These are phyloP conservation scores for Channallabes apus DNA, from an alignment of 2,797 vertebrate genomes.

Conservation along the genomic window DNA sequence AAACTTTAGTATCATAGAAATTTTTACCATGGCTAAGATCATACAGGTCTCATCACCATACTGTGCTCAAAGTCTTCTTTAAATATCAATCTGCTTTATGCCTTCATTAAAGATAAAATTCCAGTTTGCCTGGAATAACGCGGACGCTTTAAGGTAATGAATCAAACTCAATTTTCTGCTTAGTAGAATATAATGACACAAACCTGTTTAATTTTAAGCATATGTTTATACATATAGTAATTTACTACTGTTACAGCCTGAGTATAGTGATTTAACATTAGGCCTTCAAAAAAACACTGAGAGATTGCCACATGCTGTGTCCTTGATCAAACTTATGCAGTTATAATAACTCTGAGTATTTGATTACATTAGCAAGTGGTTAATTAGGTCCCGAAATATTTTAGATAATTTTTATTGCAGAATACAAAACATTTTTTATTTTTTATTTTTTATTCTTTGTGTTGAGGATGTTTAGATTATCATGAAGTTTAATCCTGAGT, in stretches of 20 bases:
- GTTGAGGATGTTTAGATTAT: conserved; percentile 84
- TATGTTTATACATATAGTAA: not conserved
- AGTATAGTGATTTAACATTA: not conserved
- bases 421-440: conserved; percentile 24
- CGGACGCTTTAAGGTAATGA: not conserved
- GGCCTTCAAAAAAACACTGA: not conserved
- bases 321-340: not conserved
- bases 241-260: not conserved
- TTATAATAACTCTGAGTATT: not conserved
- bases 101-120: too few relatives aligned
- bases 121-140: too few relatives aligned
- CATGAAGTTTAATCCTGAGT: conserved; percentile 80
- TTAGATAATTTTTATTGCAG: not conserved
- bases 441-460: not conserved
- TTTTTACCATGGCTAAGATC: too few relatives aligned
- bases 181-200: not conserved
- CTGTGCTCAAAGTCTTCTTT: too few relatives aligned
- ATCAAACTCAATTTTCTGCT: not conserved
- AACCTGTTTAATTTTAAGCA: not conserved
- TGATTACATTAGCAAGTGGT: conserved; percentile 11
- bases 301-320: not conserved
- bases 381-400: conserved; percentile 8
- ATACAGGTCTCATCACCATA: too few relatives aligned
- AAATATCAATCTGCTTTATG: too few relatives aligned
- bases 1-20: too few relatives aligned